phyloP scores from a whole-genome alignment of 2,888 invertebrate species.

The Athrips mouffetella region DNA sequence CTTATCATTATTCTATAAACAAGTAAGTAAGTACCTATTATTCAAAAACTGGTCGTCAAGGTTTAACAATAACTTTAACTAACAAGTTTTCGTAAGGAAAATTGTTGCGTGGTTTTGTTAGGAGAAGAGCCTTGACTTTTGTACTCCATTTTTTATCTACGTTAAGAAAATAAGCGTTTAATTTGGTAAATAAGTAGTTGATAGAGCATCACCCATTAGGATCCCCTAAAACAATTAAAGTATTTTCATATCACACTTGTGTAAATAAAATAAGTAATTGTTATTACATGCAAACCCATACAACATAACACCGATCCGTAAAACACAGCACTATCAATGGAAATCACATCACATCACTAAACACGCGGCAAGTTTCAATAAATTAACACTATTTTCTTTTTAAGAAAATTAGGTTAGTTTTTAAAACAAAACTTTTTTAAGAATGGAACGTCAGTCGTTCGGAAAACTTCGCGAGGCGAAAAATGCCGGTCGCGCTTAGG shows the following conservation, averaged over 20 bases:
- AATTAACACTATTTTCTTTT: slow-evolving; percentile 22
- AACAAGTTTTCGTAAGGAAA: neutral
- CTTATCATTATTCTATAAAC: too few species aligned
- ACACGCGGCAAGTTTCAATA: slow-evolving; percentile 9
- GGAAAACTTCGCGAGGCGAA: slow-evolving; percentile 51
- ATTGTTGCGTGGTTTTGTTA: neutral
- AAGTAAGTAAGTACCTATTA: too few species aligned
- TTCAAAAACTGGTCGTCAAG: slow-evolving; percentile 4
- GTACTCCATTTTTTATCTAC: too few species aligned
- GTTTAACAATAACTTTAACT: neutral
- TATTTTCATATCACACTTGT: slow-evolving; percentile 13
- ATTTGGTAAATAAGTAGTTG: too few species aligned
- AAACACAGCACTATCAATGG: slow-evolving; percentile 15
- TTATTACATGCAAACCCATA: slow-evolving; percentile 16
- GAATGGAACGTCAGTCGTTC: slow-evolving; percentile 28
- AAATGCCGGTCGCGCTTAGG: slow-evolving; percentile 56
- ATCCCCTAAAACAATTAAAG: slow-evolving; percentile 13
- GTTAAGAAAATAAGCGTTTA: too few species aligned
- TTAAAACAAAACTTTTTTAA: slow-evolving; percentile 26
- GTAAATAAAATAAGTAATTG: slow-evolving; percentile 13
- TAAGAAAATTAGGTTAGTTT: slow-evolving; percentile 17
- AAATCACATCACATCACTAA: slow-evolving; percentile 39
- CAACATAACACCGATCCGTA: slow-evolving; percentile 8
- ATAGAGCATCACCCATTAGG: slow-evolving; percentile 15
- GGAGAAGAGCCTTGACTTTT: neutral